Evolutionary conservation across 2,113 vertebrate genomes (phyloP).

Genomic region (Vulpes ferrilata): DNA sequence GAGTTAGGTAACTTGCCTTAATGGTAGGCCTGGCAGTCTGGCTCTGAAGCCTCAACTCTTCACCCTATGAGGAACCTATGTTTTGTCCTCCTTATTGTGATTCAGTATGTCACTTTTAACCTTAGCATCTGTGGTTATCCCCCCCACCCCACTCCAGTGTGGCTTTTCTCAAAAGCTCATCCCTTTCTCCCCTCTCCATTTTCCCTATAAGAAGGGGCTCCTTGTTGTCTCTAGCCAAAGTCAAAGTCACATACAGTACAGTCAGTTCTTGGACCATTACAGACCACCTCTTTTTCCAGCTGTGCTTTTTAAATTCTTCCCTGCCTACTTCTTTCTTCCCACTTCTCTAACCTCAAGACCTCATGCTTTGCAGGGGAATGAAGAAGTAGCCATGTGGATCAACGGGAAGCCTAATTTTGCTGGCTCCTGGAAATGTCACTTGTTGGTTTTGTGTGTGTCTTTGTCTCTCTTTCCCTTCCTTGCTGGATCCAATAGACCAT

Average conservation of each 20-base stretch:
- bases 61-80: not conserved
- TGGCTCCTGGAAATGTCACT: not conserved
- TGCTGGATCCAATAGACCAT: not conserved
- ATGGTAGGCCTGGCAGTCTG: not conserved
- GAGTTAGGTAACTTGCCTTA: not conserved
- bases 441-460: not conserved
- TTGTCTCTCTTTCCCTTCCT: not conserved
- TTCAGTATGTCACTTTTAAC: not conserved
- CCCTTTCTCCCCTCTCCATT: not conserved
- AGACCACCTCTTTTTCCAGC: not conserved
- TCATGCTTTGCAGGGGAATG: not conserved
- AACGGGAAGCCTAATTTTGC: conserved; percentile 34
- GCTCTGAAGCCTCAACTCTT: not conserved
- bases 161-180: not conserved
- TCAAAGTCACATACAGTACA: not conserved
- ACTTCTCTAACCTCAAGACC: not conserved
- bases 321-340: not conserved
- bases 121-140: not conserved
- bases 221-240: not conserved
- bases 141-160: not conserved
- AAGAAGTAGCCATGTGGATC: not conserved
- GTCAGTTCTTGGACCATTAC: not conserved
- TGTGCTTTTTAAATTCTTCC: not conserved
- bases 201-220: not conserved
- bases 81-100: not conserved